These are phyloP conservation scores for Dinomys branickii DNA, from an alignment of 2,113 vertebrate genomes.

Conservation along the genomic window DNA sequence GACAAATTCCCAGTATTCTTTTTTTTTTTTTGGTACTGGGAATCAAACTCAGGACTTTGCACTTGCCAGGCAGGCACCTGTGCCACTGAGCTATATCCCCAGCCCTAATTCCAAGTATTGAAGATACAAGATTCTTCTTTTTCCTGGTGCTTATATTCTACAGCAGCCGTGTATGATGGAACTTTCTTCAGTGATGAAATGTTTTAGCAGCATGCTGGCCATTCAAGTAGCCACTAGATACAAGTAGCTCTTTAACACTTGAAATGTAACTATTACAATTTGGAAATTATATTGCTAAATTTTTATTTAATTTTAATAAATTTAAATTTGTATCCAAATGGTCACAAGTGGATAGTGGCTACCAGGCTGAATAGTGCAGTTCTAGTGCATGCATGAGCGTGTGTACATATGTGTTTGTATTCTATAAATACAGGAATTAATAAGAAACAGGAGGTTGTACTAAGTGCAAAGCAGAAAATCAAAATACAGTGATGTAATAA, in stretches of 20 bases:
- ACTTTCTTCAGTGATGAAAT: neutral
- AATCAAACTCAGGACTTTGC: too few relatives aligned
- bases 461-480: slow-evolving; percentile 18
- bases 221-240: neutral
- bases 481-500: neutral
- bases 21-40: too few relatives aligned
- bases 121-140: slow-evolving; percentile 21
- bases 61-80: too few relatives aligned
- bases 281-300: neutral
- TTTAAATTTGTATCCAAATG: slow-evolving; percentile 55
- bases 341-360: neutral
- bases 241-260: neutral
- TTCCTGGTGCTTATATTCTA: neutral
- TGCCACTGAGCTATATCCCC: too few relatives aligned
- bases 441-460: slow-evolving; percentile 22
- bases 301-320: slow-evolving; percentile 51
- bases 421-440: neutral
- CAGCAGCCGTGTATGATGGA: neutral
- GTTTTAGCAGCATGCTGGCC: neutral
- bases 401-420: neutral
- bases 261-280: slow-evolving; percentile 11
- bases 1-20: slow-evolving; percentile 25
- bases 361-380: neutral
- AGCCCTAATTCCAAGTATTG: neutral
- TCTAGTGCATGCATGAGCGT: neutral